Percentiles rank a stretch among this genome's conserved stretches.
Conservation (phyloP, 2,113 vertebrate genomes). For the Gambusia affinis region DNA sequence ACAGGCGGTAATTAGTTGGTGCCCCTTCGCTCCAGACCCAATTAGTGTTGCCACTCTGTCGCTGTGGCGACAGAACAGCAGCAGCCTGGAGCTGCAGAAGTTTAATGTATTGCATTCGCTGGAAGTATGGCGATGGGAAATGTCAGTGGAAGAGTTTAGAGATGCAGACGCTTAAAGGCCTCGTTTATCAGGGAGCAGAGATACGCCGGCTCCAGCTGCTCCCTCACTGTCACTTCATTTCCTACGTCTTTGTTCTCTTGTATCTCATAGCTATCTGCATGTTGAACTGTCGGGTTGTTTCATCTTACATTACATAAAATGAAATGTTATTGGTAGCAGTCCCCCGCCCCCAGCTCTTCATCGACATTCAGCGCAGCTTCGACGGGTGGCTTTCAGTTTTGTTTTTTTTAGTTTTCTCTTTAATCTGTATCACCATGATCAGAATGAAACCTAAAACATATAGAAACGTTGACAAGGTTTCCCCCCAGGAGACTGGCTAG, state of each 20-base stretch:
- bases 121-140: not conserved
- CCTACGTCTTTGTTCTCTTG: not conserved
- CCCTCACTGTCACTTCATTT: too few relatives aligned
- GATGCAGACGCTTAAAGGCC: not conserved
- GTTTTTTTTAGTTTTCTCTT: too few relatives aligned
- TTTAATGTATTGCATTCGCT: not conserved
- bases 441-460: too few relatives aligned
- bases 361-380: too few relatives aligned
- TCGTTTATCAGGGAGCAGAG: not conserved
- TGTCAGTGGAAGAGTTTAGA: not conserved
- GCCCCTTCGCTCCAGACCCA: constrained; percentile 41
- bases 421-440: too few relatives aligned
- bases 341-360: too few relatives aligned
- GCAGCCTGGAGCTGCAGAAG: constrained; percentile 16
- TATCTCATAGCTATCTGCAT: not conserved
- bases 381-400: too few relatives aligned
- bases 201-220: not conserved
- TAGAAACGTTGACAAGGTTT: too few relatives aligned
- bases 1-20: constrained; percentile 54
- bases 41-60: constrained; percentile 31
- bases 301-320: too few relatives aligned
- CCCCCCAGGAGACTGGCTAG: too few relatives aligned
- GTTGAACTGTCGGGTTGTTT: not conserved
- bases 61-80: constrained; percentile 10
- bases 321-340: not conserved